Conservation (phyloP, 2,888 invertebrate genomes). For the Cantharis flavilabris region DNA sequence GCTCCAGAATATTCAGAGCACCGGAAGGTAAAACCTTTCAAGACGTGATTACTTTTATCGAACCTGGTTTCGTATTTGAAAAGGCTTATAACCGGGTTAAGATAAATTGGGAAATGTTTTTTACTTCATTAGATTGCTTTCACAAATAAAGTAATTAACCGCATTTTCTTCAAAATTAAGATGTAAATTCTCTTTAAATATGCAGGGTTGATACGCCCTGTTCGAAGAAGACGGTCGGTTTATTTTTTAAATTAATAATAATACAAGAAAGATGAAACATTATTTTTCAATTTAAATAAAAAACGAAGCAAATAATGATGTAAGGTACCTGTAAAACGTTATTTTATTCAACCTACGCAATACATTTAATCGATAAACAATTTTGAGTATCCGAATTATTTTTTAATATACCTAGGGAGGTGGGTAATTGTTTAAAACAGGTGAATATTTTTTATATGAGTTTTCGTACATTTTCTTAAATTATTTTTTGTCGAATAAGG, state of each 20-base stretch:
- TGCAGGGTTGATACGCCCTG: background rate
- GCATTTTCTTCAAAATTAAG: background rate
- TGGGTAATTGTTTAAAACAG: background rate
- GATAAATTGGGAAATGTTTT: background rate
- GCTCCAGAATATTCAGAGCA: background rate
- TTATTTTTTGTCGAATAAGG: background rate
- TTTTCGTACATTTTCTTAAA: background rate
- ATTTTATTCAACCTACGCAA: background rate
- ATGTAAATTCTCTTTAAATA: background rate
- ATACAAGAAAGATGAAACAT: background rate
- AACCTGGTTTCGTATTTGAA: background rate
- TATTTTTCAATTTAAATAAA: background rate
- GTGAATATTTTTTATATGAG: background rate
- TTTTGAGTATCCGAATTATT: background rate
- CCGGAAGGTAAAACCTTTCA: background rate
- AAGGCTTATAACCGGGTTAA: background rate
- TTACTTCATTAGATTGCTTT: background rate
- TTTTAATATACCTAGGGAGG: background rate
- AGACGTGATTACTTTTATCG: background rate
- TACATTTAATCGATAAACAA: background rate
- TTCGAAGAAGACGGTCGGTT: background rate
- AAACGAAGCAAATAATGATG: background rate
- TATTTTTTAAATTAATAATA: background rate
- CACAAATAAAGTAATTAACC: background rate
- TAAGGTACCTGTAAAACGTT: background rate